Base-by-base conservation (phyloP, 2,797 vertebrate genomes). In the Carcharodon carcharias region DNA sequence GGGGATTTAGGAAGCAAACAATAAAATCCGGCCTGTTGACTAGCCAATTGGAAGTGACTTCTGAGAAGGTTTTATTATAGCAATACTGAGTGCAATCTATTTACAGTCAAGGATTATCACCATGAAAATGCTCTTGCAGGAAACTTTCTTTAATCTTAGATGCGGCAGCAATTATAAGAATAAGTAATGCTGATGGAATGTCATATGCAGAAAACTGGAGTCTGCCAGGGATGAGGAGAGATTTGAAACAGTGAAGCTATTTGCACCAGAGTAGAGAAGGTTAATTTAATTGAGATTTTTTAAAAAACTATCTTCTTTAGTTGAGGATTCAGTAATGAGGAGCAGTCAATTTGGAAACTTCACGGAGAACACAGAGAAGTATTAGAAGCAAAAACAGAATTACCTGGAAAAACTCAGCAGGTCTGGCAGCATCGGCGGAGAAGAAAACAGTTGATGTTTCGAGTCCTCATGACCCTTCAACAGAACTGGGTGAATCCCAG, bases 1-100 rank as follows among this genome's bases (percentile, higher is more conserved):
- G 91, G 91, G 61, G 91, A 93, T 67, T 91, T 93, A 93, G 61
- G 91, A 67, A 85, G 45, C 40, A 21, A 93, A 45, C n/a, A 93
- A 26, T 67, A 45, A 91, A 45, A 67, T 67, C 7, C 4, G 23
- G n/a, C 18, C 1, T 50, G 82, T 85, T 50, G 82, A 23, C 21
- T 9, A 50, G 40, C 45, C n/a, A 45, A 26, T 93, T 93, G 63
- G n/a, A 93, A 93, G 23, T 63, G 40, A n/a, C 67, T 67, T 93
- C 91, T 45, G 91, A 1, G n/a, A 16, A 11, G 40, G 21, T n/a
- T 67, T 91, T 67, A 93, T 14, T 23, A 67, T 26, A n/a, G 61
- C n/a, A 93, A 12, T 67, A 40, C 63, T 67, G 23, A 45, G 26
- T 50, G 91, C 7, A 65, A 61, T 23, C 63, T 45, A 93, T 93